A percentile compares a stretch with the other conserved stretches of the same genome.
Evolutionary conservation across 2,797 vertebrate species (phyloP).

Genomic region (Mycteria americana): DNA sequence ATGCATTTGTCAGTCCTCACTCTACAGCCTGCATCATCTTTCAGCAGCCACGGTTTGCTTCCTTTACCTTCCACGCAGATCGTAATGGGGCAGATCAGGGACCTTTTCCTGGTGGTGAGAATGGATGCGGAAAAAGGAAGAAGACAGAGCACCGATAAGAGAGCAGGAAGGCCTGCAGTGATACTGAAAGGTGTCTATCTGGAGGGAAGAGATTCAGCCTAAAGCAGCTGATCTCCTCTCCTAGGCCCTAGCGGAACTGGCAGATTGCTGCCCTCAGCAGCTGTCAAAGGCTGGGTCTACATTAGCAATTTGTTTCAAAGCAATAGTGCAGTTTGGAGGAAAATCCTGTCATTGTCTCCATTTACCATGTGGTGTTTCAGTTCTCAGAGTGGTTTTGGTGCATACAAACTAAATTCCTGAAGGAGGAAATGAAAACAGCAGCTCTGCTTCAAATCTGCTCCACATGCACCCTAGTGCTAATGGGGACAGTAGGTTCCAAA

Average conservation of each 20-base stretch:
- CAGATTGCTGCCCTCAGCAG: background rate
- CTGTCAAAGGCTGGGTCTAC: background rate
- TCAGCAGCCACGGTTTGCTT: background rate
- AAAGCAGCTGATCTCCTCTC: background rate
- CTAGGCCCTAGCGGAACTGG: background rate
- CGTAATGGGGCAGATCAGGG: background rate
- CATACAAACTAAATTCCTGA: constrained; percentile 8
- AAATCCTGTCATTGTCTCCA: constrained; percentile 21
- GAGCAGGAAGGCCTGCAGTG: background rate
- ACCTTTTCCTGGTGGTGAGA: background rate
- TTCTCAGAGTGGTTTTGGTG: constrained; percentile 1
- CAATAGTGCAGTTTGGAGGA: background rate
- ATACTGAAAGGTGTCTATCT: background rate
- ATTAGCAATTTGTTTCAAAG: background rate
- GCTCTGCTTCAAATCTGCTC: constrained; percentile 6
- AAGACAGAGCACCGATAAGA: background rate
- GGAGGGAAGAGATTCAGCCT: background rate
- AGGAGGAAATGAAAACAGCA: constrained; percentile 12
- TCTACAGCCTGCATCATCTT: background rate
- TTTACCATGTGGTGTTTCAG: constrained; percentile 4
- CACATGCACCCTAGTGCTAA: background rate
- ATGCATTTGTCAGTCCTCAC: background rate
- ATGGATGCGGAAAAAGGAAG: background rate
- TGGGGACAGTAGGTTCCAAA: constrained; percentile 11
- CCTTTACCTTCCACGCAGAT: rapidly evolving